Evolutionary conservation across 30 jellyfish, hydroid and myxozoan genomes (phyloP), one percentile per base, ranked within the genome.

Genomic region (Aurelia sp.): DNA sequence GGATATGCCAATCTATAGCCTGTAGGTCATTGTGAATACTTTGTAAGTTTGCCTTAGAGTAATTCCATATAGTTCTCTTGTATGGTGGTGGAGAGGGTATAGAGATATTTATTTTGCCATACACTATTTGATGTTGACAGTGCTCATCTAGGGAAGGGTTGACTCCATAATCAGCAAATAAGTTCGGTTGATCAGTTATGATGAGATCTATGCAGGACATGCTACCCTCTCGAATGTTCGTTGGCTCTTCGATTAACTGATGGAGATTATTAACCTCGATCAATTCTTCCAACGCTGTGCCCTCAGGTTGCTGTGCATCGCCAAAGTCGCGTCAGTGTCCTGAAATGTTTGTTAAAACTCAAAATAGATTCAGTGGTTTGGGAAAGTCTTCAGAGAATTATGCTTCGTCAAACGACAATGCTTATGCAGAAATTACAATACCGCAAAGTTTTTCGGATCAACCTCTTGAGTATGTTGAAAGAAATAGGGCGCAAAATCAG

Each of bases 1-100:
- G 71, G 13, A 68, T 35, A 22, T 47, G 74, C 84, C 84, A 81
- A 58, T 76, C 74, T n/a, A 74, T 23, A 27, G 48, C 85, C 73
- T 50, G 13, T 74, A 18, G 67, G 67, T 58, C 27, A 58, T 20
- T 17, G 12, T 58, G 67, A 58, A 58, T 58, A 58, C 12, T 4
- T 20, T 58, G 23, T 12, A 35, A 8, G 37, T 40, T 48, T 31
- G 81, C 76, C 48, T 66, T 66, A 22, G 76, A 27, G 53, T 66
- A 66, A 35, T 66, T 64, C 76, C 76, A 66, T 8, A 66, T 27
- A 4, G 76, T 66, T 66, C 76, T 66, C 10, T 35, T 66, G 44
- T 66, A 23, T 27, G 76, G 53, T 22, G 76, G 76, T 35, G 81
- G 81, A 6, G 63, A 71, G 13, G 76, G 76, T 22, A 66, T 6